These are phyloP conservation scores for Sesamia nonagrioides DNA, from an alignment of 1,140 invertebrate genomes.

Conservation along the genomic window DNA sequence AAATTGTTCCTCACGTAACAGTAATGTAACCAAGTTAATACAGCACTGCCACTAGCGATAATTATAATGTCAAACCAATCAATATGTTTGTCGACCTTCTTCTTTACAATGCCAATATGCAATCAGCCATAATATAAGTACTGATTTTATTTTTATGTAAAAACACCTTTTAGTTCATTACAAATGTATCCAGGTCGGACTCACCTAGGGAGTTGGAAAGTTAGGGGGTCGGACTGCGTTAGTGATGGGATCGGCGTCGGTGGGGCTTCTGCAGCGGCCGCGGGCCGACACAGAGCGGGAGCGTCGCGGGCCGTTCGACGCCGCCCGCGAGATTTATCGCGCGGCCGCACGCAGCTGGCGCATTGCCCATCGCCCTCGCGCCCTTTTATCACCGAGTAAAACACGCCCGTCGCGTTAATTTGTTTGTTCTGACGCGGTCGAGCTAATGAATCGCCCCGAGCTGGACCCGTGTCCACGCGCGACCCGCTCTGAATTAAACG, in stretches of 20 bases:
- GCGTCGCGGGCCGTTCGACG: constrained; percentile 53
- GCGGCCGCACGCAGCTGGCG: constrained; percentile 79
- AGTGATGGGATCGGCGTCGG: constrained; percentile 10
- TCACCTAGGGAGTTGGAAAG: constrained; percentile 16
- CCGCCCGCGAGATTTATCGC: constrained; percentile 77
- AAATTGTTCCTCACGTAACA: neutral
- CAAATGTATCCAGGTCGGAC: constrained; percentile 17
- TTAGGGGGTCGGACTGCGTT: constrained; percentile 11
- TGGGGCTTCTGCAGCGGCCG: constrained; percentile 26
- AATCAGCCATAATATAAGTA: neutral
- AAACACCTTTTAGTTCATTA: constrained; percentile 17
- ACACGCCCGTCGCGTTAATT: constrained; percentile 84
- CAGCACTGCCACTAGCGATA: neutral
- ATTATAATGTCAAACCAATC: neutral
- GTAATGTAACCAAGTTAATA: neutral
- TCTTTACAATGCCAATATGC: neutral
- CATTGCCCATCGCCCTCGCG: constrained; percentile 74
- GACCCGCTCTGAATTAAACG: constrained; percentile 76
- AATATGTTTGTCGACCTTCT: constrained; percentile 2
- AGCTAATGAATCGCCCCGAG: constrained; percentile 85
- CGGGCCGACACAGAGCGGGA: constrained; percentile 56
- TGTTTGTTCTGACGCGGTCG: constrained; percentile 84
- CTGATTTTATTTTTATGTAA: neutral
- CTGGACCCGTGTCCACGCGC: constrained; percentile 76
- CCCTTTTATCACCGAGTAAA: constrained; percentile 84